Evolutionary conservation across 2,888 invertebrate genomes (phyloP), one percentile per base, ranked within the genome.

Genomic region (Griposia aprilina): DNA sequence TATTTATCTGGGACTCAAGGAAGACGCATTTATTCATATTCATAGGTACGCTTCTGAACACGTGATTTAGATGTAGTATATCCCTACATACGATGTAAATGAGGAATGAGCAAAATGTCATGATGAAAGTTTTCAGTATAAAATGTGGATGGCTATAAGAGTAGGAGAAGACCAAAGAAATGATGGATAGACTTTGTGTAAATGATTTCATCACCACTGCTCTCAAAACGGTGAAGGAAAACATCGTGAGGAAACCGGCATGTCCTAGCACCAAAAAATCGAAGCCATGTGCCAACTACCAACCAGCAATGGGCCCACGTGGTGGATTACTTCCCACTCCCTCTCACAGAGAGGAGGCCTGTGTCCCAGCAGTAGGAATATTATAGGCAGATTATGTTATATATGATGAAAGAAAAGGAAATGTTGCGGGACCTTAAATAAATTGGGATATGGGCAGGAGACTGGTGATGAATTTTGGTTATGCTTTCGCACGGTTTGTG

Each of bases 1-100:
- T 71, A 74, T 77, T 86, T 87, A 76, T 84, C 59, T 55, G 45
- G 10, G 55, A 74, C 66, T 79, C 72, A 55, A 73, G 80, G 62
- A 83, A 80, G 74, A 73, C 67, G 69, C 81, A 81, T 87, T 87
- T 88, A 85, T 87, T 87, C 83, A 80, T 80, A 87, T 81, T 86
- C 86, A 82, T 77, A 86, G 87, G 85, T 76, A 82, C 75, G 81
- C 78, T 86, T 67, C 63, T 73, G 76, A 77, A 76, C 78, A 71
- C 67, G 62, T 74, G 78, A 80, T 76, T 76, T 67, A 65, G 15
- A n/a, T 74, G 74, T 83, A 82, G 75, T 75, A 63, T 80, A 71
- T 45, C 78, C 60, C 57, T 67, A 50, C 10, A 26, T 30, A 23
- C 0, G 13, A 13, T 69, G n/a, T 11, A 23, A 60, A 68, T 26